Percentiles rank a stretch among this genome's conserved stretches.
Conservation (phyloP, 2,888 invertebrate genomes). For the Euphydryas editha region DNA sequence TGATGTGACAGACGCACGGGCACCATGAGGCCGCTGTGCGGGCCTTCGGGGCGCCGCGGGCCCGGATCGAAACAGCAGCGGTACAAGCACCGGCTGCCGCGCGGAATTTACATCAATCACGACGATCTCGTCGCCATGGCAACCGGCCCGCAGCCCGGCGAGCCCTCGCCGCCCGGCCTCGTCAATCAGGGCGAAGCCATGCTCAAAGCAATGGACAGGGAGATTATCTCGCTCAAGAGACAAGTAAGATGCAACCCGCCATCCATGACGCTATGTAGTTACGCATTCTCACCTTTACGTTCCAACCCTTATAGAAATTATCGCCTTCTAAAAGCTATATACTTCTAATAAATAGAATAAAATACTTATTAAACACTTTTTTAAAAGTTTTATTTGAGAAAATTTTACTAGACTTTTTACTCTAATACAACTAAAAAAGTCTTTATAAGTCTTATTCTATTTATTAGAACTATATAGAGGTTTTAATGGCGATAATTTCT, state of each 20-base stretch:
- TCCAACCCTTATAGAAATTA: too few species aligned
- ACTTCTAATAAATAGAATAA: too few species aligned
- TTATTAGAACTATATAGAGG: too few species aligned
- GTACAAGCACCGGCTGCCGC: conserved; percentile 94
- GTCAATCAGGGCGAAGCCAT: conserved; percentile 90
- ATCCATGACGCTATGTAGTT: conserved; percentile 59
- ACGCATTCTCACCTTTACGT: conserved; percentile 71
- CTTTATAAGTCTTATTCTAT: too few species aligned
- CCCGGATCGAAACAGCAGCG: conserved; percentile 78
- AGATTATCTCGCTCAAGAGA: conserved; percentile 96
- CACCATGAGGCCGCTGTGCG: conserved; percentile 90
- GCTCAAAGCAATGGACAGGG: conserved; percentile 96
- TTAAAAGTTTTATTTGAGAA: too few species aligned
- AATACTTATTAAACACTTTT: too few species aligned
- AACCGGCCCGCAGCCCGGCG: conserved; percentile 87
- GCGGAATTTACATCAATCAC: conserved; percentile 98
- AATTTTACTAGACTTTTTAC: too few species aligned
- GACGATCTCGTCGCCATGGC: conserved; percentile 97
- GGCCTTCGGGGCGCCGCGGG: conserved; percentile 85
- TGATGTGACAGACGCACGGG: conserved; percentile 89
- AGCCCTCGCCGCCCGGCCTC: conserved; percentile 75
- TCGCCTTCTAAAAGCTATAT: too few species aligned
- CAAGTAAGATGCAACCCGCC: conserved; percentile 90
- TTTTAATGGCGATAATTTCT: too few species aligned
- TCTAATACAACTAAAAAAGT: too few species aligned